A percentile compares a stretch with the other conserved stretches of the same genome.
Evolutionary conservation across 2,888 invertebrate species (phyloP).

Genomic region (Phytoseiulus persimilis): DNA sequence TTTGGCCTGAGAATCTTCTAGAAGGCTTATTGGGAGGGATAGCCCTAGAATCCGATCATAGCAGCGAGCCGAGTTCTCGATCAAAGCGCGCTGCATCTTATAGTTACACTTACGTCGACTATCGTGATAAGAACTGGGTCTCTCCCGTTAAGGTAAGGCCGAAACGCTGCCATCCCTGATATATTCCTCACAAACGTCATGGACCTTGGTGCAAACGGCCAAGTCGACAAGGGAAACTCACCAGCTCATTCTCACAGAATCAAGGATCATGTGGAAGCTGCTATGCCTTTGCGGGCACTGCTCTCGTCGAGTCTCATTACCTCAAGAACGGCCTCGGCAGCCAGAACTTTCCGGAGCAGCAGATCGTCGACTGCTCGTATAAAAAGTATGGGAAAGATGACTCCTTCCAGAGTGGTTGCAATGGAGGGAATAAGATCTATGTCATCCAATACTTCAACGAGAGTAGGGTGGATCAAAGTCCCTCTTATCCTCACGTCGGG

Average conservation of each 20-base stretch:
- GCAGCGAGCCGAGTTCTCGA: too few species aligned
- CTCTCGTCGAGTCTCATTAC: not conserved
- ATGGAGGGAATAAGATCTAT: not conserved
- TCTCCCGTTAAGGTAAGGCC: too few species aligned
- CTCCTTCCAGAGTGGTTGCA: not conserved
- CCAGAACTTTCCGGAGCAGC: slow-evolving; percentile 13
- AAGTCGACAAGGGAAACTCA: too few species aligned
- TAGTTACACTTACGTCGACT: too few species aligned
- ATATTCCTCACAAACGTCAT: too few species aligned
- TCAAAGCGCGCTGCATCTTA: too few species aligned
- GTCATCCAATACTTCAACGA: slow-evolving; percentile 7
- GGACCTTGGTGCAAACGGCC: too few species aligned
- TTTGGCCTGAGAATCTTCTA: too few species aligned
- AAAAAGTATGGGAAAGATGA: not conserved
- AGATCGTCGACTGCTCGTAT: not conserved
- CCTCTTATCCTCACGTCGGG: not conserved
- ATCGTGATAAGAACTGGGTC: too few species aligned
- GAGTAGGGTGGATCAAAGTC: not conserved
- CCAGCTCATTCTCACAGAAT: not conserved
- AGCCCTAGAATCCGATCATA: too few species aligned
- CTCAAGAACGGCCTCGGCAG: not conserved
- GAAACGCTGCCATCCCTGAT: too few species aligned
- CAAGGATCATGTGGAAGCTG: slow-evolving; percentile 7
- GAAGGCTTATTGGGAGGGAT: too few species aligned
- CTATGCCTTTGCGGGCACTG: not conserved